Evolutionary conservation across 1,140 invertebrate species (phyloP).

Genomic region (Megathymus violae): DNA sequence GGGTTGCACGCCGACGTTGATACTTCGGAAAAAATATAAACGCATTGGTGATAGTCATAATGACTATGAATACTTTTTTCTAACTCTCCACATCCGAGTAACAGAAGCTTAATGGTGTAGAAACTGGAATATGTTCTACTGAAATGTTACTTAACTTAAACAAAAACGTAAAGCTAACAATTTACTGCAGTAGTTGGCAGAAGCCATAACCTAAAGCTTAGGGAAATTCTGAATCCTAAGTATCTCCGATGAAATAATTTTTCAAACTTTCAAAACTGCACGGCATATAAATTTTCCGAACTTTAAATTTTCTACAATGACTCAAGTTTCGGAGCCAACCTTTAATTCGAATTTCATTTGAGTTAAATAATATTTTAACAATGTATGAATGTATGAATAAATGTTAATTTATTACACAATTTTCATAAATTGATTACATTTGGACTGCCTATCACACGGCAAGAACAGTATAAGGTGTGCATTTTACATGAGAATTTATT

Average conservation of each 20-base stretch:
- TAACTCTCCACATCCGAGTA: too few relatives aligned
- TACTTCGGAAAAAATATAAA: too few relatives aligned
- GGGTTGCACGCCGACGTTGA: too few relatives aligned
- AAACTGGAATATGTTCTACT: neutral
- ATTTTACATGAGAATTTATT: too few relatives aligned
- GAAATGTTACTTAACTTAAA: slow-evolving; percentile 7
- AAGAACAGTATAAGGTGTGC: too few relatives aligned
- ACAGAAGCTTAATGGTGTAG: slow-evolving; percentile 3
- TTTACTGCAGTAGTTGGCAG: slow-evolving; percentile 21
- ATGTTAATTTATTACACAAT: too few relatives aligned
- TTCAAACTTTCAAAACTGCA: slow-evolving; percentile 14
- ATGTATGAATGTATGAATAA: too few relatives aligned
- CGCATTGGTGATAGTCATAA: too few relatives aligned
- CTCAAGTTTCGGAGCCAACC: neutral
- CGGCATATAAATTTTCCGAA: slow-evolving; percentile 12
- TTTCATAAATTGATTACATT: too few relatives aligned
- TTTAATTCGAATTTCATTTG: slow-evolving; percentile 7
- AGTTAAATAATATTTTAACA: too few relatives aligned
- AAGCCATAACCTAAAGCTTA: slow-evolving; percentile 24
- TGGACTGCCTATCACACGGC: too few relatives aligned
- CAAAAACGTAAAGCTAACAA: slow-evolving; percentile 3
- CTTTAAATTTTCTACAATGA: slow-evolving; percentile 15
- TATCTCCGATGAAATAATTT: slow-evolving; percentile 19
- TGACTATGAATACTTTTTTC: too few relatives aligned
- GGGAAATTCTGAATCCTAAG: slow-evolving; percentile 16